phyloP scores from a whole-genome alignment of 2,113 vertebrate species.

The Lonchura striata region DNA sequence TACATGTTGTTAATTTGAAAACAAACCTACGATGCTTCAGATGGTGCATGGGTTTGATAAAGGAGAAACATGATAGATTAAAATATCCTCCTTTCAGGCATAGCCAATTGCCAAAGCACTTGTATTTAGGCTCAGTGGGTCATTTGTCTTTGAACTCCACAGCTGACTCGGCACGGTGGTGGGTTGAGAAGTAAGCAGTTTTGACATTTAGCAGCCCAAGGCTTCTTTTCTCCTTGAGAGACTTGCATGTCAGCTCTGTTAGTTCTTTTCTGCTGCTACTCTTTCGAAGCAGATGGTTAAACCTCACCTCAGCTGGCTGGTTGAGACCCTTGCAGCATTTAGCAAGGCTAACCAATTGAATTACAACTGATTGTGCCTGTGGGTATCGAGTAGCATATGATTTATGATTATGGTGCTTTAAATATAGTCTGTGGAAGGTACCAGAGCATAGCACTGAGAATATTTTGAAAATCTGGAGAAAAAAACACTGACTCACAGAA shows the following conservation, averaged over 20 bases:
- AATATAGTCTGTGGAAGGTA: conserved; percentile 10
- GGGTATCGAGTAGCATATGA: background rate
- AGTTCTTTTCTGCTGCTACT: conserved; percentile 13
- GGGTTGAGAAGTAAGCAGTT: conserved; percentile 37
- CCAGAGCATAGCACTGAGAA: background rate
- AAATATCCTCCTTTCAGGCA: background rate
- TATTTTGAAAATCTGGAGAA: background rate
- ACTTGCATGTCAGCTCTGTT: conserved; percentile 28
- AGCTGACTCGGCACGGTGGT: conserved; percentile 56
- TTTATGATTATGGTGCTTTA: conserved; percentile 14
- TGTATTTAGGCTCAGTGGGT: background rate
- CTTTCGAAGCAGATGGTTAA: conserved; percentile 63
- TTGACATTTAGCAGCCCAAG: conserved; percentile 56
- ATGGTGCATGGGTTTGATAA: background rate
- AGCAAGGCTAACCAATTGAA: conserved; percentile 36
- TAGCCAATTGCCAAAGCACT: background rate
- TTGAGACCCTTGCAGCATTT: conserved; percentile 42
- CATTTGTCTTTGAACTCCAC: conserved; percentile 29
- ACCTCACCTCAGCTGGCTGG: conserved; percentile 48
- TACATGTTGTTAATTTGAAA: conserved; percentile 36
- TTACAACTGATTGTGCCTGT: conserved; percentile 10
- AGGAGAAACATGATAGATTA: background rate
- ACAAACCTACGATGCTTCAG: background rate
- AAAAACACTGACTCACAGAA: background rate
- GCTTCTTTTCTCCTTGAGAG: conserved; percentile 67